Evolutionary conservation across 2,113 vertebrate species (phyloP).

Genomic region (Corythornis vintsioides): DNA sequence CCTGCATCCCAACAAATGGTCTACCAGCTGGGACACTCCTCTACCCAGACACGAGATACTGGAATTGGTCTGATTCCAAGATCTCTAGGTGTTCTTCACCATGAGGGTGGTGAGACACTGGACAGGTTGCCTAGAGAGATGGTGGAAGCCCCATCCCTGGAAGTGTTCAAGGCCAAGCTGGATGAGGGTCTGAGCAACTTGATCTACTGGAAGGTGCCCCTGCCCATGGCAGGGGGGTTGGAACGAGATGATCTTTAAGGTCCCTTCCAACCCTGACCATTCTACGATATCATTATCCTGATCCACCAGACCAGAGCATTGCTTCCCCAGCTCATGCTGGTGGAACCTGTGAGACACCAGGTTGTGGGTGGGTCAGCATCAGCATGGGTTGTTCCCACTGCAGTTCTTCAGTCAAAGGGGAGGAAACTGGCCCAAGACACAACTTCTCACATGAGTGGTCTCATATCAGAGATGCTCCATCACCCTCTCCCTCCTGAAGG

Average conservation of each 20-base stretch:
- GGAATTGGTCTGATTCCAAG: not conserved
- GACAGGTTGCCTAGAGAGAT: too few relatives aligned
- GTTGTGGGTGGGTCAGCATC: fast-evolving
- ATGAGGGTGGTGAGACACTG: too few relatives aligned
- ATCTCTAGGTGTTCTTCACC: not conserved
- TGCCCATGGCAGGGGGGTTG: too few relatives aligned
- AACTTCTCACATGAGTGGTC: not conserved
- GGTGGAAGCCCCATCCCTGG: too few relatives aligned
- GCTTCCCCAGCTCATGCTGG: not conserved
- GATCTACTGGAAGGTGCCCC: too few relatives aligned
- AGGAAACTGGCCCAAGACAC: not conserved
- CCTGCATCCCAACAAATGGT: not conserved
- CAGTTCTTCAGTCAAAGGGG: not conserved
- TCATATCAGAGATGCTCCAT: not conserved
- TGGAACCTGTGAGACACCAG: fast-evolving
- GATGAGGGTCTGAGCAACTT: too few relatives aligned
- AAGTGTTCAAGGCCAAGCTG: too few relatives aligned
- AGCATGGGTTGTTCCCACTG: not conserved
- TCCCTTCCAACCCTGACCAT: too few relatives aligned
- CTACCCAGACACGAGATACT: not conserved
- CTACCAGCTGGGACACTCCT: not conserved
- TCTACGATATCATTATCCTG: not conserved
- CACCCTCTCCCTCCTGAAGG: not conserved
- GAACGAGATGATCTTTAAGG: too few relatives aligned
- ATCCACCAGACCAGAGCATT: fast-evolving